Base-by-base conservation (phyloP, 23 tunicate species). In the Ciona savignyi region DNA sequence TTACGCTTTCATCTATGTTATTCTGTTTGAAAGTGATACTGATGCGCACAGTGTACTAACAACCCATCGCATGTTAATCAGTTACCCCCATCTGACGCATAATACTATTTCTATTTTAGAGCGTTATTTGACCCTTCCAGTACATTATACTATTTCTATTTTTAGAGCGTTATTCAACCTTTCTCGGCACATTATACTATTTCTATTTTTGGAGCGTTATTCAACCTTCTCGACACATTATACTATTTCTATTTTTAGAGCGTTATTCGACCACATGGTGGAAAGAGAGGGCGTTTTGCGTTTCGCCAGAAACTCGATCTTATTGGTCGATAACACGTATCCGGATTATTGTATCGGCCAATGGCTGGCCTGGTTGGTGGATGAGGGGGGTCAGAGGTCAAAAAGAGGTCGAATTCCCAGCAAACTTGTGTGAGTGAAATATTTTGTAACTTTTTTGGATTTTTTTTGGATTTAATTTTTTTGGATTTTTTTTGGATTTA, bases 291-390 rank as follows among this genome's bases (percentile, higher is more conserved):
- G 84, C 32, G 78, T 68, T 31, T 64, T 89, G 1, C 78, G 60
- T 0, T 89, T 89, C 76, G 34, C 78, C 22, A 67, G 81, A 6
- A 89, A 89, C 66, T 83, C 96, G 31, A 89, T 89, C 67, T 67
- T 89, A n/a, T 70, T 89, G 70, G 85, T 89, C 64, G 96, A 89
- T 25, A 83, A 83, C 81, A 89, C 96, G 20, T 79, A 69, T 29
- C 89, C 85, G 15, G 96, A 89, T 68, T 85, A 89, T 86, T 60
- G 70, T 29, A 51, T 74, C 32, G 96, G 96, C 23, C 82, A 74
- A 51, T 89, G 96, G 96, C 70, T 70, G 27, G 96, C 96, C 20
- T 83, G 84, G 76, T 65, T 89, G 63, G 81, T 89, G 30, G 96
- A 89, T 35, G 96, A 89, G 69, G 84, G 74, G 23, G 96, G 96